Conservation (phyloP, 2,113 vertebrate genomes). For the Ophthalmolycus amberensis region DNA sequence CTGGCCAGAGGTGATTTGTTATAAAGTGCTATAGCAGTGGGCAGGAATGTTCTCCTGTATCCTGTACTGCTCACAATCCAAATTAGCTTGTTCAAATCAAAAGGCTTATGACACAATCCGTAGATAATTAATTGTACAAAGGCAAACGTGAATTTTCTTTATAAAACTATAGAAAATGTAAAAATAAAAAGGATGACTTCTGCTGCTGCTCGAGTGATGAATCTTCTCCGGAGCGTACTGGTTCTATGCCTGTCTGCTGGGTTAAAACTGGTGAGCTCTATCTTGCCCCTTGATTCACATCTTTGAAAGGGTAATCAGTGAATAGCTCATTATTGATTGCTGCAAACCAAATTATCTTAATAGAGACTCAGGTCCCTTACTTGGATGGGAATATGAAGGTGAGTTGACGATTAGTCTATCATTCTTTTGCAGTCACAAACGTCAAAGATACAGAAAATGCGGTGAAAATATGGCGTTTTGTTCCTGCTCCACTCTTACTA, state of each 20-base stretch:
- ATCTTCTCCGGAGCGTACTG: neutral
- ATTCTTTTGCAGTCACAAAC: neutral
- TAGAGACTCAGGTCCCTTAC: neutral
- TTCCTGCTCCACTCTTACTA: neutral
- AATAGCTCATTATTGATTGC: slow-evolving; percentile 17
- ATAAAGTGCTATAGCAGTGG: too few species aligned
- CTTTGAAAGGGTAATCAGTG: slow-evolving; percentile 24
- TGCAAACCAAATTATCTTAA: neutral
- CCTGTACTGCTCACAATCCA: neutral
- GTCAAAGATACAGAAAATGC: slow-evolving; percentile 19
- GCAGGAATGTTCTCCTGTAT: too few species aligned
- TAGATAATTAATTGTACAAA: neutral
- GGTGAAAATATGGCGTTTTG: neutral
- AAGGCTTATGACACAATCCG: neutral
- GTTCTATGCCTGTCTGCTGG: neutral
- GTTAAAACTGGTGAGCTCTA: neutral
- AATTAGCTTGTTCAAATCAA: neutral
- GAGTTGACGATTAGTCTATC: neutral
- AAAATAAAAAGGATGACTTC: neutral
- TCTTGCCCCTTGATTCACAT: slow-evolving; percentile 14
- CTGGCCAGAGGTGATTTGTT: too few species aligned
- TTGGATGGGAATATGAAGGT: neutral
- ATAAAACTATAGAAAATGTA: neutral
- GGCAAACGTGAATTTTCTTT: neutral
- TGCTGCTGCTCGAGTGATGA: neutral